A percentile compares a stretch with the other conserved stretches of the same genome.
Evolutionary conservation across 2,888 invertebrate species (phyloP).

Genomic region (Cremastobaeus sp.): DNA sequence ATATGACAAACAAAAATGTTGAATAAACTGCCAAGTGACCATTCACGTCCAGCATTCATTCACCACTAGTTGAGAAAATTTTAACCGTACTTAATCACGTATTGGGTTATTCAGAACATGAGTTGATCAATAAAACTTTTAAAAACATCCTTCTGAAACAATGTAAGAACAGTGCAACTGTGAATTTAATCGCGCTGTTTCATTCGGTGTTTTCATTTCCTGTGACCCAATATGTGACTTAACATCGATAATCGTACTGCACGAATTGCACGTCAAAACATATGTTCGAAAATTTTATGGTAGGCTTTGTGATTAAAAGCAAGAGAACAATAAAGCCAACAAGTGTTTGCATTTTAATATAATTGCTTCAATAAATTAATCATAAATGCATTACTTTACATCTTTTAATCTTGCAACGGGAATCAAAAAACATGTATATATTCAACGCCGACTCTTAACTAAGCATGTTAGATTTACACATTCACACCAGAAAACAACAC

Average conservation of each 20-base stretch:
- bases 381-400: conserved; percentile 3
- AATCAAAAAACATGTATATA: not conserved
- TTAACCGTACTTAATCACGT: too few species aligned
- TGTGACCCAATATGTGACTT: conserved; percentile 37
- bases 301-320: conserved; percentile 45
- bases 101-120: conserved; percentile 10
- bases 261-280: conserved; percentile 56
- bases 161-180: not conserved
- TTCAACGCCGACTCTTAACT: not conserved
- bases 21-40: too few species aligned
- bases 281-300: conserved; percentile 55
- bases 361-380: conserved; percentile 15
- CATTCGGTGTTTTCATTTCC: conserved; percentile 6
- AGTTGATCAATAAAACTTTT: too few species aligned
- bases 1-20: too few species aligned
- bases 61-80: too few species aligned
- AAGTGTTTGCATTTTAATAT: too few species aligned
- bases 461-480: conserved; percentile 7
- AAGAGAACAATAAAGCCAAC: too few species aligned
- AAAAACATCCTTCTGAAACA: too few species aligned
- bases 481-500: conserved; percentile 4
- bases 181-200: conserved; percentile 7
- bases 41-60: too few species aligned
- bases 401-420: too few species aligned
- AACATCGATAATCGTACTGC: conserved; percentile 39